Evolutionary conservation across 2,797 vertebrate genomes (phyloP), one percentile per base, ranked within the genome.

Genomic region (Hydrophis major): DNA sequence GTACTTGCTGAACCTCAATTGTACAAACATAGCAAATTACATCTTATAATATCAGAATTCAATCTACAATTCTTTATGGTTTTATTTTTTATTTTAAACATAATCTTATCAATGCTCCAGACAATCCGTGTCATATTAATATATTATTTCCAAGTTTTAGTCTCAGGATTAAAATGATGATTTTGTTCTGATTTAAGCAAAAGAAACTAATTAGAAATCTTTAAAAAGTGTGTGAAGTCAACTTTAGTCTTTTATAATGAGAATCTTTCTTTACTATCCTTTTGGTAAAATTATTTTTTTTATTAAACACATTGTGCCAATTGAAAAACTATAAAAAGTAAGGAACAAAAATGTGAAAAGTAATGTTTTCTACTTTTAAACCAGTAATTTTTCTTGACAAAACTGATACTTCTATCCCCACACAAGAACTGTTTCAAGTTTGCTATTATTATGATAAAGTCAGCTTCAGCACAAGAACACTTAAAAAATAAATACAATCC

Each of bases 141-240:
- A 20, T 18, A 57, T 3, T 27, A 57, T 22, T 86, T 87, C 50
- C 27, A 42, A 87, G 14, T 32, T 93, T 83, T 27, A 83, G n/a
- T n/a, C 59, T 47, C 42, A 66, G 22, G 47, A 47, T 56, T 69
- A 93, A 42, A 27, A 16, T 42, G 7, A 59, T 12, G 1, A 4
- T 12, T 27, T 66, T 93, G 28, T 93, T 42, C 20, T 83, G 50
- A 12, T 93, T 88, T 88, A 53, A 89, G 53, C 28, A 91, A 60
- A 50, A 42, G 56, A 78, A 86, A 59, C 25, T 63, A 28, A 93
- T 89, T 47, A 32, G 78, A 91, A 47, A 87, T 2, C 7, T 66
- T 57, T 83, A 13, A 28, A 37, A 25, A 78, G 22, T 55, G 14
- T 50, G 6, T 42, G 37, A 78, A 53, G 50, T 27, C 8, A 90